These are phyloP conservation scores for Hydra vulgaris DNA, from an alignment of 30 jellyfish, hydroid and myxozoan genomes.

Conservation along the genomic window DNA sequence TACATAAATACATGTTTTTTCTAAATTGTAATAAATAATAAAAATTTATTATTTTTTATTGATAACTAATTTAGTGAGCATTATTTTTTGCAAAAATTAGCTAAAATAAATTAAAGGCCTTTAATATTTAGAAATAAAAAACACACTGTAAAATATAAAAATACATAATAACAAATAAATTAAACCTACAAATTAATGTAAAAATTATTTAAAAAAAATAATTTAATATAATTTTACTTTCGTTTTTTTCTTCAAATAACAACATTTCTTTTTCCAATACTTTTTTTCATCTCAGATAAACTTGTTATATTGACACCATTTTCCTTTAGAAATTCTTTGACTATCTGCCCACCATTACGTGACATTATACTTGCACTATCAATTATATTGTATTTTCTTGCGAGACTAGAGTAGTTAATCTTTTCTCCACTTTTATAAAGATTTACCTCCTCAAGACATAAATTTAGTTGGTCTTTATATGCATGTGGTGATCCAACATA, in stretches of 20 bases:
- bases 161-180: too few relatives aligned
- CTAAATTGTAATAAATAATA: too few relatives aligned
- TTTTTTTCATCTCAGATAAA: neutral
- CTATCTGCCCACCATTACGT: neutral
- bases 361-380: neutral
- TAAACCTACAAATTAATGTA: too few relatives aligned
- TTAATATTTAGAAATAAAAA: too few relatives aligned
- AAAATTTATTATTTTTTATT: too few relatives aligned
- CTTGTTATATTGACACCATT: neutral
- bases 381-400: neutral
- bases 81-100: too few relatives aligned
- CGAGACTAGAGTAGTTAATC: neutral
- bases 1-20: too few relatives aligned
- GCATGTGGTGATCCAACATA: neutral
- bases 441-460: neutral
- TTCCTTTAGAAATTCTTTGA: neutral
- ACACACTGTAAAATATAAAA: too few relatives aligned
- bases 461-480: neutral
- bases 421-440: neutral
- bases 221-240: neutral
- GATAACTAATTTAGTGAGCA: too few relatives aligned
- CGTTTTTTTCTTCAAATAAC: neutral
- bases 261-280: neutral
- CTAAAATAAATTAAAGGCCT: too few relatives aligned
- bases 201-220: too few relatives aligned